Percentiles rank a stretch among this genome's conserved stretches.
phyloP scores from a whole-genome alignment of 1,140 invertebrate genomes.

The Zophobas morio region DNA sequence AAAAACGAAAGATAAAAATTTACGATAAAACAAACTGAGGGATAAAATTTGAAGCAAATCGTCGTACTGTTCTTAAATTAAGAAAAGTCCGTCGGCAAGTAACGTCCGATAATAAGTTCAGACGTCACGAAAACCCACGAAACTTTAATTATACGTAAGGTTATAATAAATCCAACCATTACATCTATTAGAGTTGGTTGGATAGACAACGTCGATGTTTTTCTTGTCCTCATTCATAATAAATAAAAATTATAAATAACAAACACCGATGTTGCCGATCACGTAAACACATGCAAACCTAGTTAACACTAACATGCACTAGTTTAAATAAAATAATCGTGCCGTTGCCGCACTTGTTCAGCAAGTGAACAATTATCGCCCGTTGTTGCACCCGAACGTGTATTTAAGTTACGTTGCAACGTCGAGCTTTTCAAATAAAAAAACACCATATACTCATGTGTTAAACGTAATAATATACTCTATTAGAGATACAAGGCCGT shows the following conservation, averaged over 20 bases:
- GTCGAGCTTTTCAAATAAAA: conserved; percentile 36
- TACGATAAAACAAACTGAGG: neutral
- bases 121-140: neutral
- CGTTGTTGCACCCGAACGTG: neutral
- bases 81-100: conserved; percentile 13
- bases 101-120: neutral
- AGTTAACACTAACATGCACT: conserved; percentile 55
- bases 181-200: neutral
- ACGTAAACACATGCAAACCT: conserved; percentile 53
- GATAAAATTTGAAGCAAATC: conserved; percentile 18
- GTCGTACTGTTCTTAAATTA: conserved; percentile 4
- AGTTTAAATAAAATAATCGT: conserved; percentile 49
- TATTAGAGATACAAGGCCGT: conserved; percentile 14
- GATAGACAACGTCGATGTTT: conserved; percentile 21
- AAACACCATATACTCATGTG: conserved; percentile 37
- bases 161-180: conserved; percentile 16
- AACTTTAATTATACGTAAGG: conserved; percentile 9
- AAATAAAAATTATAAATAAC: conserved; percentile 35
- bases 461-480: conserved; percentile 5
- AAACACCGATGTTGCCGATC: conserved; percentile 51
- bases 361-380: neutral
- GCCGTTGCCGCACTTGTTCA: neutral
- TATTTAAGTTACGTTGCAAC: neutral
- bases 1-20: neutral
- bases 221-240: neutral